Base-by-base conservation (phyloP, 2,888 invertebrate genomes). In the Noctua fimbriata region DNA sequence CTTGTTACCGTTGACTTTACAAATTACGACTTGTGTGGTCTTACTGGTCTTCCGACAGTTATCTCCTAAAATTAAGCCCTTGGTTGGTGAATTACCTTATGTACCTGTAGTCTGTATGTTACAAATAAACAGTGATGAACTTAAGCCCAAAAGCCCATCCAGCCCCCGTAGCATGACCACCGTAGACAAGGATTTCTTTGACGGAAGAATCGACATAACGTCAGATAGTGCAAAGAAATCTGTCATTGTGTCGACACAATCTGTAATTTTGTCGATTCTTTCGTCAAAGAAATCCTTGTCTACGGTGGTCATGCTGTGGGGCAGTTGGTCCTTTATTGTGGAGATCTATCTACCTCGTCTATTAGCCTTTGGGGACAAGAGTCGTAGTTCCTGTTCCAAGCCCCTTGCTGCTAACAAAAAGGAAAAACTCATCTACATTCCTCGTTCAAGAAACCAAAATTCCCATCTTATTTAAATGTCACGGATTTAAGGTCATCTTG, bases 1-100 rank as follows among this genome's bases (percentile, higher is more conserved):
- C 28, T 21, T 58, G 55, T 32, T 63, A 47, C 83, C 78, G 55
- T 82, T 72, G 55, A 72, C 52, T 69, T 71, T 55, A 52, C 32
- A 67, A 65, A 44, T 65, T 44, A 36, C 60, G 44, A 32, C 47
- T 47, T 55, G 47, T 65, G 41, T 32, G 32, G 41, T 49, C n/a
- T 66, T 49, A 47, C 60, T 32, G 28, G 41, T 44, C 24, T 66
- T 49, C 55, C 60, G 28, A 47, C 67, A 72, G 63, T 9, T 49
- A 41, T n/a, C 32, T 47, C 41, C 21, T 5, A 0, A 63, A 69
- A 63, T n/a, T 9, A 82, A 63, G 47, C 49, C 10, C 21, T 52
- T 36, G 24, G 14, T 52, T 36, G 14, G 14, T 28, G 14, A 24
- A 10, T n/a, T 52, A 32, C 6, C 32, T n/a, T 49, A n/a, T 28